Base-by-base conservation (phyloP, 2,113 vertebrate species). In the Struthidea cinerea region DNA sequence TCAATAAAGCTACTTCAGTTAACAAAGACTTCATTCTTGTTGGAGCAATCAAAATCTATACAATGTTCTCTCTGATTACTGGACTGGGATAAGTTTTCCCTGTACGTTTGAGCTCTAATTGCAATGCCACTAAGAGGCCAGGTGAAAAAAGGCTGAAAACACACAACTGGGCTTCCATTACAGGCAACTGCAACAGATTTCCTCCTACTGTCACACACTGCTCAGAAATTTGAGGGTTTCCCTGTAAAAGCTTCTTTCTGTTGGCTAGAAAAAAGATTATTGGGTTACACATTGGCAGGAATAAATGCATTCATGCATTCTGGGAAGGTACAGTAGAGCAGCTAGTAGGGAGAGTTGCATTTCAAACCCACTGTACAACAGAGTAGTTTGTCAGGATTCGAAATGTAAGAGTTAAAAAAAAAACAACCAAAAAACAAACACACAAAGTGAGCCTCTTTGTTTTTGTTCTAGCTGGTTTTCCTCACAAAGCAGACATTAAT, bases 21-120 rank as follows among this genome's bases (percentile, higher is more conserved):
- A 94, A 88, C 87, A 94, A 93, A 94, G 84, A 55, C 76, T 93
- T 90, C 69, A 50, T 95, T 94, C 84, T 93, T 93, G 55, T 85
- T 64, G 82, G 30, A 89, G 86, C 76, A 90, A 87, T 96, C 69
- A 87, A 88, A 91, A 91, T 67, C 85, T 78, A 52, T 89, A 93
- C 52, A 92, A 86, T 84, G 64, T 94, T 97, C 86, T 75, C 68
- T 95, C 92, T 96, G 93, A 91, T 94, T 91, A 85, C 89, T 87
- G 74, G 63, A 75, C 52, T 84, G 87, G 89, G 91, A 83, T 87
- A 89, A 69, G 63, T 94, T 93, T 95, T 89, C 74, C 89, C 84
- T 70, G 65, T 87, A 64, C 67, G n/a, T 76, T 93, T 92, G 68
- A 92, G 75, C 64, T 92, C 79, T 95, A 87, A 93, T 94, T 94